Conservation (phyloP, 2,113 vertebrate species). For the Glareola pratincola region DNA sequence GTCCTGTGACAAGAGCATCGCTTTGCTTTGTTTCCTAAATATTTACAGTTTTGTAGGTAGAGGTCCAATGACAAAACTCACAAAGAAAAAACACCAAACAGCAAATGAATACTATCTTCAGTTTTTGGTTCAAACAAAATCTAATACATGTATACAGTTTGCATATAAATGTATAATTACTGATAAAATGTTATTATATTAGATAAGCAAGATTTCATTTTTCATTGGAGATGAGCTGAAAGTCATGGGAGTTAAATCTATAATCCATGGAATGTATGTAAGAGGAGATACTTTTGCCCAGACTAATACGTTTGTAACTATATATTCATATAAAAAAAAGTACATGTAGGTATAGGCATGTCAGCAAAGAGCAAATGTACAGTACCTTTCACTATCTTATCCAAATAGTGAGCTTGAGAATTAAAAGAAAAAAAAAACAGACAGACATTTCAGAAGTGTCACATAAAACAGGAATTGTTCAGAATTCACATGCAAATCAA, state of each 20-base stretch:
- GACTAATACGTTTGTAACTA: constrained; percentile 35
- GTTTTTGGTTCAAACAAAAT: constrained; percentile 65
- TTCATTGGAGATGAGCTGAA: constrained; percentile 54
- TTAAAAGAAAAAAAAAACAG: constrained; percentile 76
- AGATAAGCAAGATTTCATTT: constrained; percentile 61
- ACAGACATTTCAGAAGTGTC: constrained; percentile 86
- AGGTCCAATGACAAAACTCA: constrained; percentile 30
- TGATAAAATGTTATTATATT: constrained; percentile 40
- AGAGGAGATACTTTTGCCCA: constrained; percentile 49
- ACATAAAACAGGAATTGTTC: constrained; percentile 75
- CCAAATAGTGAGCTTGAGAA: constrained; percentile 98
- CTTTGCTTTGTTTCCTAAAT: constrained; percentile 8
- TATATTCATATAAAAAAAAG: constrained; percentile 37
- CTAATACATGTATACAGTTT: constrained; percentile 53
- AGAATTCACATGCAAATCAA: constrained; percentile 80
- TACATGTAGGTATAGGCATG: constrained; percentile 57
- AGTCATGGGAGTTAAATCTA: constrained; percentile 44
- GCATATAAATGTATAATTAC: constrained; percentile 25
- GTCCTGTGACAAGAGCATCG: neutral
- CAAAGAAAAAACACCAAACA: constrained; percentile 59
- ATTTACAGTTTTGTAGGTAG: neutral
- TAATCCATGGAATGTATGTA: constrained; percentile 65
- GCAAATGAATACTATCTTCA: constrained; percentile 77
- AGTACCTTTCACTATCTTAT: constrained; percentile 99
- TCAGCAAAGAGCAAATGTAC: constrained; percentile 81